Base-by-base conservation (phyloP, 2,113 vertebrate species). In the Eulemur rufifrons region DNA sequence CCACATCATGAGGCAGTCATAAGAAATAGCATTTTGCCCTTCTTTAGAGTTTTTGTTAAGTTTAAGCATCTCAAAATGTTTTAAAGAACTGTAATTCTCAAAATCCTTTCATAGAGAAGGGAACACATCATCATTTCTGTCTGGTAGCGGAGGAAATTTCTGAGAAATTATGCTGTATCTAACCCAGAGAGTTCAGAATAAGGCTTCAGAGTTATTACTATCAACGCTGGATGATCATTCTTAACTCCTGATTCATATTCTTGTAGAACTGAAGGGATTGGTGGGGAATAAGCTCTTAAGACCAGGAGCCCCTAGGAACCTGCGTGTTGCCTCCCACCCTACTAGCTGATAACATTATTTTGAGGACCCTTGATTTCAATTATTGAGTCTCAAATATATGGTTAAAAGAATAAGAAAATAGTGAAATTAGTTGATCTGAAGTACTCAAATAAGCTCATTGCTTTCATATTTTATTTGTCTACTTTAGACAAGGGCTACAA, bases 61-160 rank as follows among this genome's bases (percentile, higher is more conserved):
- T 59, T 54, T 63, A 66, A 69, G 34, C 21, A 47, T 92, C 54
- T 89, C 76, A 92, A 83, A 74, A 73, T 96, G 59, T 93, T 95
- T 96, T 92, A 76, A 63, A 84, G 73, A 94, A 61, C 14, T 37
- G 5, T 80, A 71, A 39, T 94, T 90, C 64, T 95, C 64, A 61
- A 73, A 94, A 76, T 64, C 9, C n/a, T 68, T 29, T 93, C 32
- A 21, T 8, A 12, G 39, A 64, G 42, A 61, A 85, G 14, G 42
- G 63, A 77, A 90, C 63, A 54, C n/a, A 27, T 73, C 14, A 2
- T 52, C 63, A n/a, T 88, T 78, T 85, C 47, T 84, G 10, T 86
- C 21, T 77, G 77, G 21, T n/a, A 61, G 42, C 88, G 91, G 76
- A 85, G 45, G 63, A 47, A 13, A 23, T 82, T 73, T 93, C 54